These are phyloP conservation scores for Papio anubis DNA, from an alignment of 2,113 vertebrate species.

Conservation along the genomic window DNA sequence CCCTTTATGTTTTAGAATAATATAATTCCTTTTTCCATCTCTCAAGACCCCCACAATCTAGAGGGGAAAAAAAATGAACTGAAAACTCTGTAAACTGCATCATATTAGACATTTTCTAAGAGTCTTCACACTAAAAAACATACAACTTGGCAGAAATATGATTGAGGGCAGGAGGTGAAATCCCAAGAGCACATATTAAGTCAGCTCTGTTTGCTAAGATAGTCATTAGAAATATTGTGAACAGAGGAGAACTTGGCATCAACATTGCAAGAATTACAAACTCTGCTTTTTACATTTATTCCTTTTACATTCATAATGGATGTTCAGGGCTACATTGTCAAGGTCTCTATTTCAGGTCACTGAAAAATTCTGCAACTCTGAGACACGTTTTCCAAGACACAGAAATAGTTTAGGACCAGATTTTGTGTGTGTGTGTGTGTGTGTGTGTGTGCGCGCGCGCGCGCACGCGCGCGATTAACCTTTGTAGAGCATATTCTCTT, in stretches of 20 bases:
- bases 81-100: not conserved
- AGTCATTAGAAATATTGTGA: slow-evolving; percentile 11
- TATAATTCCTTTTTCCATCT: not conserved
- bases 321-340: slow-evolving; percentile 4
- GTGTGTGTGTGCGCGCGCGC: too few species aligned
- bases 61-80: not conserved
- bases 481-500: not conserved
- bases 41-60: not conserved
- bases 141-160: not conserved
- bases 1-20: not conserved
- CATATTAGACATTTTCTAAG: slow-evolving; percentile 16
- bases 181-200: not conserved
- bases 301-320: slow-evolving; percentile 35
- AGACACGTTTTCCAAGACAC: slow-evolving; percentile 24
- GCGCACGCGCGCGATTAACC: not conserved
- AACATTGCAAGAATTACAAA: slow-evolving; percentile 30
- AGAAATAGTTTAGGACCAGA: not conserved
- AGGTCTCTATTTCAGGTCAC: not conserved
- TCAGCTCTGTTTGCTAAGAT: slow-evolving; percentile 34
- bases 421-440: not conserved
- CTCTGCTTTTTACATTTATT: not conserved
- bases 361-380: not conserved
- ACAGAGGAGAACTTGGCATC: not conserved
- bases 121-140: not conserved
- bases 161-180: not conserved